Evolutionary conservation across 1,140 invertebrate genomes (phyloP).

Genomic region (Panonychus citri): DNA sequence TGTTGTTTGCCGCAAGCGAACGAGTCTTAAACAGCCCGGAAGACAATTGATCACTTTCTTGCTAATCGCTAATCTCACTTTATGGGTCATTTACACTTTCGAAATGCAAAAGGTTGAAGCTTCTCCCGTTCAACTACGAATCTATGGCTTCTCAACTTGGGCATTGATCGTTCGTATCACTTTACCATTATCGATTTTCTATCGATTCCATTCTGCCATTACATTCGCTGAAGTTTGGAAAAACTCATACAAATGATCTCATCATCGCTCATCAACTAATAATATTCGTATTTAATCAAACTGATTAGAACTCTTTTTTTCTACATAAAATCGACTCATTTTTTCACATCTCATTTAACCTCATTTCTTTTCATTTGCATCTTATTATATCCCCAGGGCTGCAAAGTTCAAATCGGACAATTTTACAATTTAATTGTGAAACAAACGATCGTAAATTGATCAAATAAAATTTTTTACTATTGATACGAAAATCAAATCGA

Average conservation of each 20-base stretch:
- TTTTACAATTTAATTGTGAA: no score
- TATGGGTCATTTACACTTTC: constrained; percentile 88
- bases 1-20: constrained; percentile 52
- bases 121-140: constrained; percentile 69
- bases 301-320: no score
- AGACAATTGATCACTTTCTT: constrained; percentile 84
- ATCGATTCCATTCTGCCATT: constrained; percentile 72
- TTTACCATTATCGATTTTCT: constrained; percentile 81
- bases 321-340: no score
- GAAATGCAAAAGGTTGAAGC: constrained; percentile 77
- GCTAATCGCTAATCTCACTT: constrained; percentile 75
- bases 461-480: no score
- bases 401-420: no score
- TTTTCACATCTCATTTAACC: no score
- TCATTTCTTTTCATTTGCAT: no score
- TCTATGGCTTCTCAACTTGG: constrained; percentile 85
- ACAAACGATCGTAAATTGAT: no score
- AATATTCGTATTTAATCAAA: no score
- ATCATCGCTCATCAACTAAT: neutral
- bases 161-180: constrained; percentile 75
- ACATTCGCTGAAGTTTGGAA: constrained; percentile 95
- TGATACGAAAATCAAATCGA: no score
- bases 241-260: constrained; percentile 57
- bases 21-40: constrained; percentile 72
- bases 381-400: no score